Base-by-base conservation (phyloP, 2,797 vertebrate species). In the Austrolebias charrua region DNA sequence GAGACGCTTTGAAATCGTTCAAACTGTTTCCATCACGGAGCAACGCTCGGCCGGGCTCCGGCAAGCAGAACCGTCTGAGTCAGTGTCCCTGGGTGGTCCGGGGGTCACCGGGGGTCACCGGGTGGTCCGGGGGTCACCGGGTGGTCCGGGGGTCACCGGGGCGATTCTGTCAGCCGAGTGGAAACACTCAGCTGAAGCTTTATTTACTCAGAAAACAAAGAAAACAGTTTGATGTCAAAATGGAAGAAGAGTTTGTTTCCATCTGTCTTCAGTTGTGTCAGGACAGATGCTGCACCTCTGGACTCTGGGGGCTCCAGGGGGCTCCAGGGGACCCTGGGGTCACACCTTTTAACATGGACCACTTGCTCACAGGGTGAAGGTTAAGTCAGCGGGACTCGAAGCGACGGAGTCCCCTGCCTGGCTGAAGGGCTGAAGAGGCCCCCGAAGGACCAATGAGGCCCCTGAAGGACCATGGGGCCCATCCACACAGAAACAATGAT, bases 301-400 rank as follows among this genome's bases (percentile, higher is more conserved):
- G 19, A 90, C 87, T 73, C 83, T 93, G 92, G 93, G 94, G 94
- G 24, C 24, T 3, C 24, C 24, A 24, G 24, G 24, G 24, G 24
- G 24, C 94, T 94, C 94, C 76, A 71, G 80, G 91, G 90, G 94
- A 94, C 94, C 94, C 94, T 76, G 71, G 80, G 91, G 90, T 90
- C 93, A 93, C 81, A 93, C 91, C 91, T 90, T 92, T 94, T 96
- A 95, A 95, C 94, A 91, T 82, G 90, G 86, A 94, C 91, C 85
- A 93, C 94, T 93, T 93, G 91, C 94, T 90, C 90, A 90, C 93
- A 92, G 94, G 93, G 91, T 90, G 90, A 91, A 86, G 95, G 94
- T 95, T 94, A 95, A 95, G 85, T 91, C 95, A 94, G 93, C 93
- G 90, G 35, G 92, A 87, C 88, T 93, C 88, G 88, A 87, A 71